Evolutionary conservation across 2,113 vertebrate species (phyloP).

Genomic region (Lota lota): DNA sequence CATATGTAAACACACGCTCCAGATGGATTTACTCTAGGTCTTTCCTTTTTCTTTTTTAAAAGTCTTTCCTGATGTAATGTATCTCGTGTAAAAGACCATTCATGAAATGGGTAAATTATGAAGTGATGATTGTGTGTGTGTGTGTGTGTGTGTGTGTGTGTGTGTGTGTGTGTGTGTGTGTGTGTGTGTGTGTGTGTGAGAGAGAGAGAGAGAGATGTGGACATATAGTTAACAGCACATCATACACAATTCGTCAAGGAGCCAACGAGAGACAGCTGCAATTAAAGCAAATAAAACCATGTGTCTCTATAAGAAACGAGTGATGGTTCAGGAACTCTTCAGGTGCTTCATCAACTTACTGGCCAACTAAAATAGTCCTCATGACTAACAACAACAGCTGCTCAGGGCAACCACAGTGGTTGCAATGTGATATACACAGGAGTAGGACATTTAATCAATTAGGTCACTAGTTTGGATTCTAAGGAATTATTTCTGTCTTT

Average conservation of each 20-base stretch:
- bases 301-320: slow-evolving; percentile 5
- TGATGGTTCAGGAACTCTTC: slow-evolving; percentile 13
- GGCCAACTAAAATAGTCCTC: slow-evolving; percentile 15
- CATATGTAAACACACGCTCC: too few species aligned
- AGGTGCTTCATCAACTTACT: slow-evolving; percentile 24
- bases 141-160: too few species aligned
- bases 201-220: too few species aligned
- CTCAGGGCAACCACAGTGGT: slow-evolving; percentile 9
- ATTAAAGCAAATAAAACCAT: slow-evolving; percentile 6
- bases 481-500: slow-evolving; percentile 8
- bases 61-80: too few species aligned
- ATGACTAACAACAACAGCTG: slow-evolving; percentile 11
- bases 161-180: too few species aligned
- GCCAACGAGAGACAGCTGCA: not conserved
- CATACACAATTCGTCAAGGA: not conserved
- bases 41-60: too few species aligned
- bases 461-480: slow-evolving; percentile 25
- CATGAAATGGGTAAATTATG: not conserved
- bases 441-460: slow-evolving; percentile 37
- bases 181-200: too few species aligned
- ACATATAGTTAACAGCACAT: not conserved
- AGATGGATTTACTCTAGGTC: too few species aligned
- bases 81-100: too few species aligned
- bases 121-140: slow-evolving; percentile 1
- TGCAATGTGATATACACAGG: slow-evolving; percentile 24